Base-by-base conservation (phyloP, 2,888 invertebrate genomes). In the Lepidocyrtoides sp. region DNA sequence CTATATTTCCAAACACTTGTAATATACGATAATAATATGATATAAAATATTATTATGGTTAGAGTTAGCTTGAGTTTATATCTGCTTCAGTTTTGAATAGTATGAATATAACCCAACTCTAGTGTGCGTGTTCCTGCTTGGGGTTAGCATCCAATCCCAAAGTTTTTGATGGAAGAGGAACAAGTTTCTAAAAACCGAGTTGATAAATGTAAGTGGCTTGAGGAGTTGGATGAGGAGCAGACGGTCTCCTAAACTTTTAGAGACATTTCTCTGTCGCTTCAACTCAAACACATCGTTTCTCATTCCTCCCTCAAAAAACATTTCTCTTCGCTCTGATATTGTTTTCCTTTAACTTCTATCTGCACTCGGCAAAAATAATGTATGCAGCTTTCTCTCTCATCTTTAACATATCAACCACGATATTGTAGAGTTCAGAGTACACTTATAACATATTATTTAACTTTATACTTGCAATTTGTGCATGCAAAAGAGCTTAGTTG, bases 261-360 rank as follows among this genome's bases (percentile, higher is more conserved):
- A 93, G 93, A 93, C 93, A 93, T 93, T 94, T 93, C 75, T 91
- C 90, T 91, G 94, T 94, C 94, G 92, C 90, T 92, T 92, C 91
- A 91, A 91, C 82, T 92, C 91, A 93, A 91, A 82, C 41, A 29
- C 66, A 72, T 82, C 93, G 93, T 94, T 93, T 93, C 92, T 93
- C 93, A 94, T 92, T 88, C 84, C 91, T 79, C 79, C 88, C 91
- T 84, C 57, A 14, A 8, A n/a, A n/a, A n/a, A n/a, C n/a, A n/a
- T 91, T 89, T 23, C 54, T 82, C 44, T 48, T 41, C 66, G 26
- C 60, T 14, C 60, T 23, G 17, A 36, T 29, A n/a, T 29, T 51
- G n/a, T 75, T 20, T 51, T 36, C 7, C 36, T 36, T 36, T 36
- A n/a, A n/a, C n/a, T n/a, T n/a, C n/a, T n/a, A n/a, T n/a, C n/a